Base-by-base conservation (phyloP, 2,797 vertebrate genomes). In the Tenualosa ilisha region DNA sequence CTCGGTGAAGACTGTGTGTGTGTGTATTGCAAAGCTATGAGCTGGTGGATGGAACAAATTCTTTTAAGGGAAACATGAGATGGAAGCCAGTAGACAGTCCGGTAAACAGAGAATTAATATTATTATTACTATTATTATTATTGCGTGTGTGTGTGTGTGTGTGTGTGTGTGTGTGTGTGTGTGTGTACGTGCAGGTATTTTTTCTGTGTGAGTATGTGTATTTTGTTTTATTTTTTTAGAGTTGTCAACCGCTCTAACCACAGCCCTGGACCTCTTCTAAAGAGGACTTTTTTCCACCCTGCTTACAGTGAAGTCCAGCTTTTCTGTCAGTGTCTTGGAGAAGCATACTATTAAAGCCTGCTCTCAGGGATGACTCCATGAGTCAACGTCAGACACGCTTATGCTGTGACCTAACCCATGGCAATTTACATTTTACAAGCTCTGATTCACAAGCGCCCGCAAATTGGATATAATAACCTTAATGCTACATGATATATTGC, bases 401-500 rank as follows among this genome's bases (percentile, higher is more conserved):
- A 43, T 37, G 13, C 65, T 40, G 24, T 17, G 37, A 40, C 37
- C 72, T 79, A 79, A 79, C 72, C 72, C 15, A 46, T 2, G 15
- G 72, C 72, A 79, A 79, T 79, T 79, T 79, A 46, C 37, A 79
- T 79, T 79, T 43, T 79, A 43, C 15, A 46, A 8, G 37, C 72
- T 46, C 72, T 46, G 72, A 79, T 79, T 46, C 72, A 72, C 68
- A 22, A 22, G 72, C 20, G 40, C 37, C 72, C 72, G 9, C 40
- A 79, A 79, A 79, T 22, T 79, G 40, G 72, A 20, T 22, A 46
- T 79, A 79, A 79, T 79, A 43, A 46, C 17, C 40, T 46, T 46
- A 79, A 79, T 46, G 72, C 72, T 79, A 22, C 72, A 46, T 79
- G 72, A 79, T 79, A 79, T 79, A 79, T 46, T 46, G 72, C 40